Evolutionary conservation across 2,888 invertebrate species (phyloP), one percentile per base, ranked within the genome.

Genomic region (Ellobium chinense): DNA sequence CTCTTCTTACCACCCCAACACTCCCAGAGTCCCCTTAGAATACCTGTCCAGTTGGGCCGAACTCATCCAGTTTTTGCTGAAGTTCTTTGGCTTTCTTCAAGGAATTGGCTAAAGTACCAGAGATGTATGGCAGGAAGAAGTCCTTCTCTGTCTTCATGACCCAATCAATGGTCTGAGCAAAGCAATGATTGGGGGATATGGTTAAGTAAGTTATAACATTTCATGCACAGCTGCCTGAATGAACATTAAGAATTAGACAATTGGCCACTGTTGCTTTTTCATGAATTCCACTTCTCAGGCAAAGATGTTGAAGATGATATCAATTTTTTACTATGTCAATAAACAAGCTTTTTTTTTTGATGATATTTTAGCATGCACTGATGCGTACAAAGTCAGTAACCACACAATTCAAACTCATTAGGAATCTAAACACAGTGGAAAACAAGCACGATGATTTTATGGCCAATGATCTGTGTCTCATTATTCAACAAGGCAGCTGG

Each of bases 41-140:
- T 92, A 92, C 92, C 91, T 92, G 88, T 73, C 89, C 89, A 54
- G 86, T 86, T 36, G 92, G 92, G 79, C 89, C 84, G 85, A 92
- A 92, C 77, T 91, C 91, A 78, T 92, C 91, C 62, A 92, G 84
- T 69, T 88, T 87, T 81, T 87, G 85, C 86, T 92, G 90, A 77
- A 91, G 90, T 36, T 89, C 86, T 80, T 88, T 86, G 60, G 89
- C 89, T 56, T 88, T 87, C 78, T 89, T 90, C 56, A 87, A 93
- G 14, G 95, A 94, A 85, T 94, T 94, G 62, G 94, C 94, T 2
- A 95, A 94, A 80, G 94, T 94, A n/a, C 95, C 94, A 69, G 95
- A 95, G 84, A 96, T 95, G 66, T 96, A 94, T 27, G 96, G 96
- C 27, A 76, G 66, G 94, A 96, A 96, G 80, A 96, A 93, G 88